Percentiles rank a stretch among this genome's conserved stretches.
Conservation (phyloP, 2,113 vertebrate genomes). For the Esox niger region DNA sequence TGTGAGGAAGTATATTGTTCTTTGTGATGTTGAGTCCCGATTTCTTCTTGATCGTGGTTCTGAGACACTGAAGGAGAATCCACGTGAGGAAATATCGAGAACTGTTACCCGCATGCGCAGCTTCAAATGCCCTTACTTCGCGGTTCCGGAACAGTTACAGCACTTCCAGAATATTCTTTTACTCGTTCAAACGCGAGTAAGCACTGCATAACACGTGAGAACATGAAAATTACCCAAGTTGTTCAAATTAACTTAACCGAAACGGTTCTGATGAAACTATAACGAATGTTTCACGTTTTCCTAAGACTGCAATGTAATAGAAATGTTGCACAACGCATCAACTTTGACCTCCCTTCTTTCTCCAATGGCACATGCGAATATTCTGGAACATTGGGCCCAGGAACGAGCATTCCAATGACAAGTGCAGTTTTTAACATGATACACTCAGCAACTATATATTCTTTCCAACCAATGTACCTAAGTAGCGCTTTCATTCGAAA, state of each 20-base stretch:
- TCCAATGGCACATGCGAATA: conserved; percentile 68
- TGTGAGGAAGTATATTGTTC: background rate
- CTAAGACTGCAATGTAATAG: background rate
- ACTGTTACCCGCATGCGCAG: conserved; percentile 63
- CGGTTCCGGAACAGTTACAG: background rate
- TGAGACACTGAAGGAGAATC: conserved; percentile 31
- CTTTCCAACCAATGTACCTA: background rate
- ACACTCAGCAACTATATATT: background rate
- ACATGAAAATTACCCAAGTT: background rate
- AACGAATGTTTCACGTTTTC: background rate
- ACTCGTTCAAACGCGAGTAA: background rate
- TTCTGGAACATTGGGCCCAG: conserved; percentile 70
- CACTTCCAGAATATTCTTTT: conserved; percentile 42
- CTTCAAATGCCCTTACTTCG: background rate
- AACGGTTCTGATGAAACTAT: background rate
- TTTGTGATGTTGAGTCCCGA: conserved; percentile 12
- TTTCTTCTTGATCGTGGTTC: conserved; percentile 15
- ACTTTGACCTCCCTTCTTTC: conserved; percentile 69
- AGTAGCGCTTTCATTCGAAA: background rate
- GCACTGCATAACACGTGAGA: background rate
- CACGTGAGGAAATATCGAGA: conserved; percentile 74
- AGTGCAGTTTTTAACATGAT: background rate
- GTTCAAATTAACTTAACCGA: background rate
- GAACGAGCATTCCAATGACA: conserved; percentile 57
- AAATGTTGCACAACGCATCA: conserved; percentile 63